Base-by-base conservation (phyloP, 1,140 invertebrate species). In the Nixonia krombeini region DNA sequence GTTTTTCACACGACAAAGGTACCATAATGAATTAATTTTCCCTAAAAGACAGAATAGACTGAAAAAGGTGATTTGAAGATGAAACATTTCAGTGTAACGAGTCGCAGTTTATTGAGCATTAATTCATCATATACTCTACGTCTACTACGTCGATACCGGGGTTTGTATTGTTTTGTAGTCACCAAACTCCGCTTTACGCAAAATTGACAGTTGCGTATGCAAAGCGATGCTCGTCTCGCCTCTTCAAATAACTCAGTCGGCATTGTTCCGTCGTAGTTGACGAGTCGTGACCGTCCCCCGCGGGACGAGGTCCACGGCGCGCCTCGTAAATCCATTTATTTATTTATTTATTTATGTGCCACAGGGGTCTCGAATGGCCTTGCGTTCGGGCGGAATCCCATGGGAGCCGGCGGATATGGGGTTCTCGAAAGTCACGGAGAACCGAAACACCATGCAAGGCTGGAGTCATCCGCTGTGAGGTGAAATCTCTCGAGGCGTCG, bases 281-380 rank as follows among this genome's bases (percentile, higher is more conserved):
- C 68, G 61, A 70, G 56, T 51, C 67, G 33, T 70, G 67, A 65
- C 59, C 61, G 57, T 59, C 42, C 61, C 52, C 63, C 40, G 46
- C 29, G 41, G 38, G 23, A 7, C 21, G 26, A 56, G 31, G 33
- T 46, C 49, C 53, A 28, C 45, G 38, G 56, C 40, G 52, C 47
- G 58, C 44, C 57, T 70, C 72, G 72, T 76, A 79, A 77, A 79
- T 79, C 77, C 75, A 77, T 79, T 79, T 79, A 77, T 79, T 79
- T 77, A 79, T 79, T 79, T 77, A 79, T 79, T 79, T 79, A 79
- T 79, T 79, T 79, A 79, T 77, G 72, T 79, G 63, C 65, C 41
- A 62, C 65, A 55, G 68, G 74, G 71, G 72, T 53, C 64, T 44
- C 53, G 59, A 66, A 62, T 66, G 65, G 49, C 49, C 21, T 5